Percentiles rank a stretch among this genome's conserved stretches.
Evolutionary conservation across 2,888 invertebrate genomes (phyloP).

Genomic region (Lycaena phlaeas): DNA sequence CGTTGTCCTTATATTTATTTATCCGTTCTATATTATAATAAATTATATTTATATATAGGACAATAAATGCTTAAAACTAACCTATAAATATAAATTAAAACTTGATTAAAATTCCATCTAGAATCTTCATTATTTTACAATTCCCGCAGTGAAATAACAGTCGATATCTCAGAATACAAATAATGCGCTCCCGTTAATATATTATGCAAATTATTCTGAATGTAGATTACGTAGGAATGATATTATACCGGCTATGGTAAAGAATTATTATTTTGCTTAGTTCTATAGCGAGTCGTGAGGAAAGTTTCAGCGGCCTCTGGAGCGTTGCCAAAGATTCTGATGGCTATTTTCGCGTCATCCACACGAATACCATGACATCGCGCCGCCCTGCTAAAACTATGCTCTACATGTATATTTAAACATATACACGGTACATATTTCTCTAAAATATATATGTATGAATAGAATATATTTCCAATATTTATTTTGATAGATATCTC

Average conservation of each 20-base stretch:
- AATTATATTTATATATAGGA: too few species aligned
- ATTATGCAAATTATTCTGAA: background rate
- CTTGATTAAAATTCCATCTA: background rate
- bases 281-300: slow-evolving; percentile 29
- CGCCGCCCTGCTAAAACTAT: slow-evolving; percentile 18
- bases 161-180: background rate
- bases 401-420: background rate
- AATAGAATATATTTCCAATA: too few species aligned
- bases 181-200: background rate
- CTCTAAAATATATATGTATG: too few species aligned
- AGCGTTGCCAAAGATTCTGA: slow-evolving; percentile 52
- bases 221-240: background rate
- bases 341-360: slow-evolving; percentile 65
- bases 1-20: too few species aligned
- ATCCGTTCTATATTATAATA: too few species aligned
- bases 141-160: background rate
- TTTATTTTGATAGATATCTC: too few species aligned
- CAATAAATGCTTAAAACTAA: too few species aligned
- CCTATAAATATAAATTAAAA: too few species aligned
- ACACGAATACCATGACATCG: slow-evolving; percentile 46
- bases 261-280: slow-evolving; percentile 10
- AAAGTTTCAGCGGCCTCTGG: slow-evolving; percentile 58
- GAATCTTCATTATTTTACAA: background rate
- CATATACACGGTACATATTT: too few species aligned
- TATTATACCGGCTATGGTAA: slow-evolving; percentile 7